Evolutionary conservation across 2,113 vertebrate species (phyloP).

Genomic region (human (Homo sapiens)): GRCh38 chr7:149709501-149710000

Average conservation of each 20-base stretch:
- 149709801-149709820: neutral
- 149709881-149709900: too few species aligned
- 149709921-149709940: too few species aligned
- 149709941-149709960: too few species aligned
- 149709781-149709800: neutral
- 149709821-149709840: neutral
- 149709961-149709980: too few species aligned
- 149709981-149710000: too few species aligned
- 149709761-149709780: neutral
- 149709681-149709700: neutral
- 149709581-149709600: neutral
- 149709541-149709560: neutral
- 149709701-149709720: neutral
- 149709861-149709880: neutral
- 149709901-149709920: too few species aligned
- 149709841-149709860: neutral
- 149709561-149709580: neutral
- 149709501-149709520: neutral
- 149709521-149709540: neutral
- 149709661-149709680: neutral
- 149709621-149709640: conserved; percentile 8
- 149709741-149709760: neutral
- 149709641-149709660: neutral
- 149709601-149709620: neutral
- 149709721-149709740: neutral